A percentile compares a stretch with the other conserved stretches of the same genome.
Conservation (phyloP, 2,888 invertebrate genomes). For the Drosophila yooni region DNA sequence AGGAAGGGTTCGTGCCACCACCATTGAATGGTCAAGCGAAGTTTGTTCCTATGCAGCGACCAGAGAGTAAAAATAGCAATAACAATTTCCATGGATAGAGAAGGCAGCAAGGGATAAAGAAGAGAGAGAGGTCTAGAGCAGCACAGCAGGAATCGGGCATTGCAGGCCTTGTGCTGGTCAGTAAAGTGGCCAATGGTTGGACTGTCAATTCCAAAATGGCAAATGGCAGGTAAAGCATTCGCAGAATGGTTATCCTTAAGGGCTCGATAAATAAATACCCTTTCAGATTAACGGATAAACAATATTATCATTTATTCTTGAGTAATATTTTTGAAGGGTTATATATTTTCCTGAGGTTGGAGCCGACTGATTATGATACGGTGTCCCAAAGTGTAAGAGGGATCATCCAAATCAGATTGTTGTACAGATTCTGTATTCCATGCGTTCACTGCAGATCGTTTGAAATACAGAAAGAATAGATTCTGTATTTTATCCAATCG, state of each 20-base stretch:
- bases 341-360: not conserved
- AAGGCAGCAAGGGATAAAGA: not conserved
- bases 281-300: not conserved
- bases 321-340: not conserved
- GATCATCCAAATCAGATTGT: not conserved
- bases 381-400: not conserved
- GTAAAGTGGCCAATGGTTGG: conserved; percentile 55
- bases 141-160: not conserved
- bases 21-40: conserved; percentile 60
- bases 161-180: conserved; percentile 65
- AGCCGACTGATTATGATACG: not conserved
- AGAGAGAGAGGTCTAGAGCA: not conserved
- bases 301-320: not conserved
- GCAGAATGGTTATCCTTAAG: not conserved
- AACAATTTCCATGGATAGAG: conserved; percentile 37
- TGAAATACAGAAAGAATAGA: too few relatives aligned
- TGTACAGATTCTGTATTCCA: not conserved
- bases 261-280: not conserved
- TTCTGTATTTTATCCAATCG: not conserved
- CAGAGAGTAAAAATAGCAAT: conserved; percentile 18
- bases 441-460: too few relatives aligned
- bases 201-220: conserved; percentile 49
- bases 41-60: conserved; percentile 15
- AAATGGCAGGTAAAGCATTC: conserved; percentile 20
- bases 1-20: conserved; percentile 26